Conservation (phyloP, 2,888 invertebrate genomes). For the Macroteleia sp. region DNA sequence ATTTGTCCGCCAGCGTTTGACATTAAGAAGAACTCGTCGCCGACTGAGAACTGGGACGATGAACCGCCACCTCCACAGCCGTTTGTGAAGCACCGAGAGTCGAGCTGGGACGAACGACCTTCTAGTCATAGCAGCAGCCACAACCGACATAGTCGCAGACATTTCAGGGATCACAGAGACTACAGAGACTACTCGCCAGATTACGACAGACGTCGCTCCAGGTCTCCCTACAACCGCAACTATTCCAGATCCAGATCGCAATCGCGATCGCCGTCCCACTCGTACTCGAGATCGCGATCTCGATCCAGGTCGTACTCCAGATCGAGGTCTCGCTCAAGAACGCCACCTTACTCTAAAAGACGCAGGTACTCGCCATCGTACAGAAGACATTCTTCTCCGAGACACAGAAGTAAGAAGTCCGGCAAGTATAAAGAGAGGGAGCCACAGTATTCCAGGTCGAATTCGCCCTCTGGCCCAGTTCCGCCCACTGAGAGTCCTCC, state of each 20-base stretch:
- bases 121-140: not conserved
- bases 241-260: conserved; percentile 13
- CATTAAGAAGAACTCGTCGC: not conserved
- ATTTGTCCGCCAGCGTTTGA: conserved; percentile 31
- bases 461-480: not conserved
- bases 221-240: not conserved
- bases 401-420: not conserved
- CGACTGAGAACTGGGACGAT: conserved; percentile 20
- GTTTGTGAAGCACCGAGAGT: not conserved
- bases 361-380: not conserved
- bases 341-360: conserved; percentile 1
- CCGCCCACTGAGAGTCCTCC: not conserved
- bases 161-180: not conserved
- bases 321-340: conserved; percentile 8
- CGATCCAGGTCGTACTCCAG: not conserved
- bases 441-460: not conserved
- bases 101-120: conserved; percentile 7
- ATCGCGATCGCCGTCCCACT: conserved; percentile 6
- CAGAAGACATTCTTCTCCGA: not conserved
- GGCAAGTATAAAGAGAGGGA: not conserved
- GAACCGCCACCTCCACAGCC: not conserved
- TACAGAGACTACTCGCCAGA: conserved; percentile 17
- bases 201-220: conserved; percentile 9
- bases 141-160: too few species aligned
- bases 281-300: conserved; percentile 1